phyloP scores from a whole-genome alignment of 2,113 vertebrate genomes.

The Scytalopus superciliaris region DNA sequence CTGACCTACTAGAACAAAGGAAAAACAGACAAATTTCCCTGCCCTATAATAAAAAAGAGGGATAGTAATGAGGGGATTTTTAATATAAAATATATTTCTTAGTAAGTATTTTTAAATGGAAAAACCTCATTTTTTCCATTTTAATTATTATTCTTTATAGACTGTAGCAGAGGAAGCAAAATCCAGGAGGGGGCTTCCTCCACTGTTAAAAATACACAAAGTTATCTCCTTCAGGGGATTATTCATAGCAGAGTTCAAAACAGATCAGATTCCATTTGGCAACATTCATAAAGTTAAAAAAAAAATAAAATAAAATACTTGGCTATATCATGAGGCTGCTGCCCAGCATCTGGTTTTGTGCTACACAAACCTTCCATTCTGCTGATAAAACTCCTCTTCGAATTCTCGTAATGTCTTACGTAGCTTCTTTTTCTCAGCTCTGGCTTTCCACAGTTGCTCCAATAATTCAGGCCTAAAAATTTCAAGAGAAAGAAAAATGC shows the following conservation, averaged over 20 bases:
- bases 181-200: not conserved
- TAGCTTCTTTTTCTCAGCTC: constrained; percentile 96
- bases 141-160: not conserved
- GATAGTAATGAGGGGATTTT: not conserved
- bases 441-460: constrained; percentile 97
- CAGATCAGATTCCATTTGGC: not conserved
- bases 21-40: not conserved
- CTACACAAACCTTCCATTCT: constrained; percentile 89
- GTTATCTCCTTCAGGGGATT: not conserved
- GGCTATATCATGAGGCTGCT: not conserved
- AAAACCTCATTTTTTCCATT: not conserved
- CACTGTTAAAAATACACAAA: not conserved
- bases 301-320: not conserved
- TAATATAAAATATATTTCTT: not conserved
- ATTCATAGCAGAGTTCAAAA: not conserved
- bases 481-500: constrained; percentile 22
- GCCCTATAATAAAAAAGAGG: not conserved
- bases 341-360: not conserved
- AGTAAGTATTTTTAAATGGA: not conserved
- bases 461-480: constrained; percentile 91
- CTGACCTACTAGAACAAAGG: not conserved
- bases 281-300: not conserved
- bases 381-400: constrained; percentile 95
- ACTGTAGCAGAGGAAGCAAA: not conserved
- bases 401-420: constrained; percentile 92